Evolutionary conservation across 2,797 vertebrate species (phyloP).

Genomic region (Rachycentron canadum): DNA sequence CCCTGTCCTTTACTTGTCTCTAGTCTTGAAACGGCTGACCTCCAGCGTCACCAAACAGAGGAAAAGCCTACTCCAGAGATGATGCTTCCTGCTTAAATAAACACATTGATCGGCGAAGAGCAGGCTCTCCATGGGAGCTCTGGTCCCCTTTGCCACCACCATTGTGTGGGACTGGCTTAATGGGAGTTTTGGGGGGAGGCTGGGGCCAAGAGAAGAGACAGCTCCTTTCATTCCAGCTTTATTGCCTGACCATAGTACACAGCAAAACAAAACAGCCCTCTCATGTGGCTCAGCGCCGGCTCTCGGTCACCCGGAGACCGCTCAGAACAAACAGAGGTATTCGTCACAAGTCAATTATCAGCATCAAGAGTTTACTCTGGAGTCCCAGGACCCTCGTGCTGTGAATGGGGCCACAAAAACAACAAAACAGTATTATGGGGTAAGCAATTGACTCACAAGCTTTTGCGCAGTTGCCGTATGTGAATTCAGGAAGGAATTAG

Average conservation of each 20-base stretch:
- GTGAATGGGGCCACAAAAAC: constrained; percentile 69
- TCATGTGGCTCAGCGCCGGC: constrained; percentile 65
- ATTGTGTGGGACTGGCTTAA: constrained; percentile 76
- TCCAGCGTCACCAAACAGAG: constrained; percentile 9
- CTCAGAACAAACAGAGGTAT: constrained; percentile 82
- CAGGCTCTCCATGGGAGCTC: constrained; percentile 71
- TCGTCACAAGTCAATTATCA: constrained; percentile 84
- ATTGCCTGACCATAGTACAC: constrained; percentile 73
- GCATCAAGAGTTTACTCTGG: constrained; percentile 70
- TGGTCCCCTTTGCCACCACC: constrained; percentile 65
- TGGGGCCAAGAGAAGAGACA: constrained; percentile 59
- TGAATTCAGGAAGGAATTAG: constrained; percentile 58
- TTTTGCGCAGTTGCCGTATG: constrained; percentile 46
- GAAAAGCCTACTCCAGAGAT: constrained; percentile 45
- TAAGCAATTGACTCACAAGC: constrained; percentile 76
- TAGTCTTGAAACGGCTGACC: constrained; percentile 42
- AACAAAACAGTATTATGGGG: constrained; percentile 73
- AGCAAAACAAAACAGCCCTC: constrained; percentile 79
- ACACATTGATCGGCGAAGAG: constrained; percentile 73
- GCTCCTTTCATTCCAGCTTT: constrained; percentile 78
- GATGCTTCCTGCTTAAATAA: constrained; percentile 78
- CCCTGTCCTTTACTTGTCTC: background rate
- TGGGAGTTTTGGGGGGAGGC: constrained; percentile 58
- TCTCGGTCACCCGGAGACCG: constrained; percentile 79
- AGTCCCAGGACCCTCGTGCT: constrained; percentile 65